These are phyloP conservation scores for Oreocharis arfaki DNA, from an alignment of 2,113 vertebrate genomes.

Conservation along the genomic window DNA sequence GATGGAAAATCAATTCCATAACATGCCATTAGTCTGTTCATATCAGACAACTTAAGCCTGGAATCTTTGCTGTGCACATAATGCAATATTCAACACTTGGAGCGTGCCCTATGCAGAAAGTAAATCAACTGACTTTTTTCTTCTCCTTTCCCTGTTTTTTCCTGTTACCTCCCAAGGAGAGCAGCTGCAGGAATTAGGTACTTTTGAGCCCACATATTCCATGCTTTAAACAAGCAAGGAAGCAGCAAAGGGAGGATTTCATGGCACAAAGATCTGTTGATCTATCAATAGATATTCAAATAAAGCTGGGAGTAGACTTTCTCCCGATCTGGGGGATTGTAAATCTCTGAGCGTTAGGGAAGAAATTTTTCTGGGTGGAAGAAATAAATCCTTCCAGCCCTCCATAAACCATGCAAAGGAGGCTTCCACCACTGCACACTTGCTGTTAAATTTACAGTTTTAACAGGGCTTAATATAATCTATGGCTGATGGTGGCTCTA, in stretches of 20 bases:
- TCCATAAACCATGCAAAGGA: conserved; percentile 64
- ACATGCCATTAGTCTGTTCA: conserved; percentile 29
- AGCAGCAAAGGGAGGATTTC: background rate
- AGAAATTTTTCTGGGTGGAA: conserved; percentile 24
- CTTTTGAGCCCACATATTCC: background rate
- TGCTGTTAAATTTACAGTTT: conserved; percentile 59
- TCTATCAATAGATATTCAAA: conserved; percentile 61
- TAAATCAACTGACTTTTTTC: background rate
- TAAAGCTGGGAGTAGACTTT: conserved; percentile 29
- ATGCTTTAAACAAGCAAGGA: background rate
- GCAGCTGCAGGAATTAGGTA: background rate
- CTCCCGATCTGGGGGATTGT: background rate
- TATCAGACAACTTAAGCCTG: conserved; percentile 32
- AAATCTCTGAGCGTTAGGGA: conserved; percentile 51
- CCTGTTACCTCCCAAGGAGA: background rate
- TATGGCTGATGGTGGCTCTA: background rate
- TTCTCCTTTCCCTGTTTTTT: rapidly evolving
- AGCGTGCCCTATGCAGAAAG: background rate
- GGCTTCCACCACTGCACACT: background rate
- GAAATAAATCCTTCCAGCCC: conserved; percentile 61
- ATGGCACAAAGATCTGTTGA: conserved; percentile 30
- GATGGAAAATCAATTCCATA: conserved; percentile 47
- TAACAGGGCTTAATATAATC: conserved; percentile 40
- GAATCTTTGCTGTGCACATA: background rate
- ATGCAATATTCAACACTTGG: background rate